These are phyloP conservation scores for Caenorhabditis drosophilae DNA, from an alignment of 2,888 invertebrate genomes.

Conservation along the genomic window DNA sequence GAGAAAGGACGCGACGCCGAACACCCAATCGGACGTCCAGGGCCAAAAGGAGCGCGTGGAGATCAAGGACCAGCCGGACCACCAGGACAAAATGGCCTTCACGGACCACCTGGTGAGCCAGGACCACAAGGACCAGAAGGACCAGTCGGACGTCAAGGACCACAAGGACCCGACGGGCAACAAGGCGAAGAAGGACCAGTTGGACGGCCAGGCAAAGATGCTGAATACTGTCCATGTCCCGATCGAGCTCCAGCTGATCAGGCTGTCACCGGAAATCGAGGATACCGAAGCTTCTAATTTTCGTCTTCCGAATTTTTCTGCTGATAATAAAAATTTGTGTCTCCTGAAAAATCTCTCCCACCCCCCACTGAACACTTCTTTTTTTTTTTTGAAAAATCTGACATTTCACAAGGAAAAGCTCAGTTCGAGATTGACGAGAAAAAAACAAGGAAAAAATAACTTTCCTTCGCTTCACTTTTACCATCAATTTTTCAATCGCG, in stretches of 20 bases:
- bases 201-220: slow-evolving; percentile 63
- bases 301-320: not conserved
- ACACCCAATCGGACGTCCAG: slow-evolving; percentile 66
- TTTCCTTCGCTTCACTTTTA: too few relatives aligned
- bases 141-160: slow-evolving; percentile 52
- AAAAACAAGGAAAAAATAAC: too few relatives aligned
- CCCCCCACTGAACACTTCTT: too few relatives aligned
- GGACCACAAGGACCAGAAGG: slow-evolving; percentile 57
- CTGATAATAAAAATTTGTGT: slow-evolving; percentile 15
- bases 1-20: slow-evolving; percentile 68
- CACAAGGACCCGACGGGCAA: slow-evolving; percentile 53
- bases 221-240: slow-evolving; percentile 61
- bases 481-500: too few relatives aligned
- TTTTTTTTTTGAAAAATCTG: too few relatives aligned
- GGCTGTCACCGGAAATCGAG: slow-evolving; percentile 29
- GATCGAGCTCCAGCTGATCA: slow-evolving; percentile 32
- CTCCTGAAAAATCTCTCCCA: too few relatives aligned
- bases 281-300: slow-evolving; percentile 37
- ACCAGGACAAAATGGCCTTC: slow-evolving; percentile 60
- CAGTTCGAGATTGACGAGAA: too few relatives aligned
- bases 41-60: slow-evolving; percentile 64
- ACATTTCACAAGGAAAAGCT: too few relatives aligned
- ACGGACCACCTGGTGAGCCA: slow-evolving; percentile 62
- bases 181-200: slow-evolving; percentile 57
- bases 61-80: slow-evolving; percentile 62